phyloP scores from a whole-genome alignment of 2,113 vertebrate genomes.

The Charadrius vociferus region DNA sequence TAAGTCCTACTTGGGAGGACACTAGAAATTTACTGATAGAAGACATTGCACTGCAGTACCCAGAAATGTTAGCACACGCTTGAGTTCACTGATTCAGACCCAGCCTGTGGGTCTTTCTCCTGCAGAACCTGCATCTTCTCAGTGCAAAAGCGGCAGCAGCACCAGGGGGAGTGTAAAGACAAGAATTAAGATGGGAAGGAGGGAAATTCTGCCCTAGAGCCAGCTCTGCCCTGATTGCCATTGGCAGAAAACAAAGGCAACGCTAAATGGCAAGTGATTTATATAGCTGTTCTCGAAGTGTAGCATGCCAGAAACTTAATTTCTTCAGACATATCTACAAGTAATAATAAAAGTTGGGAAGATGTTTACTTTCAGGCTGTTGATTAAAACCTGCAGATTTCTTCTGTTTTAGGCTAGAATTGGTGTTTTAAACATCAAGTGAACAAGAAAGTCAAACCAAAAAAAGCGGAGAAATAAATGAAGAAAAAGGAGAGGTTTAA shows the following conservation, averaged over 20 bases:
- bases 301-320: not conserved
- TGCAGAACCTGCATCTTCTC: not conserved
- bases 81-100: not conserved
- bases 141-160: not conserved
- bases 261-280: not conserved
- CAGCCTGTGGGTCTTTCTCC: not conserved
- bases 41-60: not conserved
- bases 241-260: not conserved
- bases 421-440: not conserved
- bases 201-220: not conserved
- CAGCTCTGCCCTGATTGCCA: not conserved
- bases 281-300: not conserved
- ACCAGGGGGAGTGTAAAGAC: not conserved
- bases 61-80: accelerated
- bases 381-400: not conserved
- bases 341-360: not conserved
- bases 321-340: not conserved
- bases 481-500: not conserved
- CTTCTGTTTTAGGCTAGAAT: not conserved
- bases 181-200: not conserved
- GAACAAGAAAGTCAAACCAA: not conserved
- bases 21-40: not conserved
- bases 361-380: not conserved
- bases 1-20: not conserved
- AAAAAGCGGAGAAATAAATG: not conserved